These are phyloP conservation scores for Cacoxenus indagator DNA, from an alignment of 2,888 invertebrate species.

Conservation along the genomic window DNA sequence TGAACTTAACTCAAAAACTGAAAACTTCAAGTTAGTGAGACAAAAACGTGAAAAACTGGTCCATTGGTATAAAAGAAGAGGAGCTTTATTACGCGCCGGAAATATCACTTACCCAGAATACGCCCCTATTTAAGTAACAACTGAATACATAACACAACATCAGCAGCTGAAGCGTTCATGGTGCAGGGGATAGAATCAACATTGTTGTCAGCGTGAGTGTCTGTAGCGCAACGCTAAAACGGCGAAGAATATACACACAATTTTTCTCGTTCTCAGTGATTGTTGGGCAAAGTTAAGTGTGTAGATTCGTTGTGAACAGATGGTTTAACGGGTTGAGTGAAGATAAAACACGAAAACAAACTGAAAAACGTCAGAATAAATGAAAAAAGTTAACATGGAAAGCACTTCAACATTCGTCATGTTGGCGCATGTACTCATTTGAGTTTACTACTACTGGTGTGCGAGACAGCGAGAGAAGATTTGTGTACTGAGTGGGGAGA, in stretches of 20 bases:
- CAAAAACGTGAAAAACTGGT: background rate
- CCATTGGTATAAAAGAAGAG: background rate
- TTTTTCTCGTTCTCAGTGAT: slow-evolving; percentile 16
- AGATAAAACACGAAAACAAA: slow-evolving; percentile 37
- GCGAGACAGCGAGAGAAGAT: slow-evolving; percentile 15
- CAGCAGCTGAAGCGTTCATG: slow-evolving; percentile 56
- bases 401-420: too few relatives aligned
- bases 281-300: slow-evolving; percentile 55
- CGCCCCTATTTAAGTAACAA: slow-evolving; percentile 15
- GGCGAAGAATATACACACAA: slow-evolving; percentile 9
- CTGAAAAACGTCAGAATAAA: slow-evolving; percentile 22
- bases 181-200: slow-evolving; percentile 28
- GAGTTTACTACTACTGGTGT: background rate
- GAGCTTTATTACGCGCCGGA: background rate
- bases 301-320: slow-evolving; percentile 61
- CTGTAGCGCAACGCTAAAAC: slow-evolving; percentile 13
- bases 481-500: too few relatives aligned
- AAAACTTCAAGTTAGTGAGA: background rate
- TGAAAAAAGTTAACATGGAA: too few relatives aligned
- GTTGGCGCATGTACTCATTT: too few relatives aligned
- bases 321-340: slow-evolving; percentile 27
- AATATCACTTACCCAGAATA: background rate
- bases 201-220: slow-evolving; percentile 14
- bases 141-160: slow-evolving; percentile 40
- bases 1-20: slow-evolving; percentile 44